A percentile compares a stretch with the other conserved stretches of the same genome.
Conservation (phyloP, 37 sponge, comb jelly and placozoan genomes). For the Ianthella basta region DNA sequence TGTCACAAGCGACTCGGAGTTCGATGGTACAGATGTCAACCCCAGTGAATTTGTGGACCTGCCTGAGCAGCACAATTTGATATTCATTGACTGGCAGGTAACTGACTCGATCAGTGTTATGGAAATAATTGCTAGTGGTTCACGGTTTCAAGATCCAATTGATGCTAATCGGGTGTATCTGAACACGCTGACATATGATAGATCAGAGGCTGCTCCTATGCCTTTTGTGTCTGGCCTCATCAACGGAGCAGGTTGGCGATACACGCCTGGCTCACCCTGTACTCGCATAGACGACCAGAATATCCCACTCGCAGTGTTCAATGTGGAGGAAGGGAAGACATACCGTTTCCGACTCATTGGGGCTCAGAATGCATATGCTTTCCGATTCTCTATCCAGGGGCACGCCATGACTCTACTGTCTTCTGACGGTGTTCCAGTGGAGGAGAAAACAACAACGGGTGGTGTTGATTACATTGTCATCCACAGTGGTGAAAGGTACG, state of each 20-base stretch:
- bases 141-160: background rate
- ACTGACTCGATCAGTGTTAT: conserved; percentile 47
- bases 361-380: conserved; percentile 55
- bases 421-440: background rate
- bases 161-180: background rate
- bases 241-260: conserved; percentile 57
- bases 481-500: conserved; percentile 27
- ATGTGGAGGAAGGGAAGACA: conserved; percentile 41
- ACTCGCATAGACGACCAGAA: conserved; percentile 21
- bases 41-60: conserved; percentile 7
- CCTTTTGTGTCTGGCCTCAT: conserved; percentile 57
- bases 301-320: conserved; percentile 45
- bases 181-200: background rate
- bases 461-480: conserved; percentile 20
- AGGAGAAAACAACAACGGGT: background rate
- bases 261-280: background rate
- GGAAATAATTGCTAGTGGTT: background rate
- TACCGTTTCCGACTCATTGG: conserved; percentile 79
- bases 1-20: conserved; percentile 21
- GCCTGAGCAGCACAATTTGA: conserved; percentile 64
- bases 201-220: conserved; percentile 40
- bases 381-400: conserved; percentile 36
- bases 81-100: conserved; percentile 68
- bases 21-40: background rate
- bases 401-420: conserved; percentile 37